These are phyloP conservation scores for Drosophila nikananu DNA, from an alignment of 1,140 invertebrate genomes.

Conservation along the genomic window DNA sequence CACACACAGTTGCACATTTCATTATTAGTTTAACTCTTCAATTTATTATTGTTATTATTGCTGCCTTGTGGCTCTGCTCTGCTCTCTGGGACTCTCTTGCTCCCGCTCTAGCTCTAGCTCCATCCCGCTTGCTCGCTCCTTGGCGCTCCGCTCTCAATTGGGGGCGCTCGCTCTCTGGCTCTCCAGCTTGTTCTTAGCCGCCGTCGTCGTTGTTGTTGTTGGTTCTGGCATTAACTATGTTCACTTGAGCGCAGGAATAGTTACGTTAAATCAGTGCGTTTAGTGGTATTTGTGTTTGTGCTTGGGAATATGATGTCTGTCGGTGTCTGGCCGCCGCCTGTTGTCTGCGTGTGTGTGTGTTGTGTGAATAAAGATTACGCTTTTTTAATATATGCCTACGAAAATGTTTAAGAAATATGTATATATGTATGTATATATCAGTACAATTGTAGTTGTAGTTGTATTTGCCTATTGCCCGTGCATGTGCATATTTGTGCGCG, in stretches of 20 bases:
- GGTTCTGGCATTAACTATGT: conserved; percentile 72
- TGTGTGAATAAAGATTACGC: conserved; percentile 45
- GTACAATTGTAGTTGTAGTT: conserved; percentile 28
- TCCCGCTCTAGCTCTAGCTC: conserved; percentile 16
- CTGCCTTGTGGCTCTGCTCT: conserved; percentile 30
- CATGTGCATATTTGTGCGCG: conserved; percentile 14
- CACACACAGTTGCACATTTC: conserved; percentile 54
- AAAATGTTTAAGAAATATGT: conserved; percentile 44
- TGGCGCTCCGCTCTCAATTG: conserved; percentile 24
- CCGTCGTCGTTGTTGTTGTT: conserved; percentile 49
- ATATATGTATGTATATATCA: neutral
- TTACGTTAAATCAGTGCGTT: conserved; percentile 81
- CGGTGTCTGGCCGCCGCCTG: conserved; percentile 16
- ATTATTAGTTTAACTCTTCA: conserved; percentile 83
- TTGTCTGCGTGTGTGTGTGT: conserved; percentile 13
- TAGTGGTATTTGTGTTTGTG: conserved; percentile 42
- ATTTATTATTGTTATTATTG: conserved; percentile 82
- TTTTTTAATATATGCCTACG: conserved; percentile 45
- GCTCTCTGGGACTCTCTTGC: conserved; percentile 24
- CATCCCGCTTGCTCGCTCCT: conserved; percentile 36
- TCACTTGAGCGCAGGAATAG: conserved; percentile 69
- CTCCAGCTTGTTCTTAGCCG: conserved; percentile 32
- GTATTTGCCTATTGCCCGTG: conserved; percentile 19
- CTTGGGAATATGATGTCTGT: conserved; percentile 33
- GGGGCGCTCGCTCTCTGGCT: conserved; percentile 28